Evolutionary conservation across 2,113 vertebrate species (phyloP).

Genomic region (Athene cunicularia): DNA sequence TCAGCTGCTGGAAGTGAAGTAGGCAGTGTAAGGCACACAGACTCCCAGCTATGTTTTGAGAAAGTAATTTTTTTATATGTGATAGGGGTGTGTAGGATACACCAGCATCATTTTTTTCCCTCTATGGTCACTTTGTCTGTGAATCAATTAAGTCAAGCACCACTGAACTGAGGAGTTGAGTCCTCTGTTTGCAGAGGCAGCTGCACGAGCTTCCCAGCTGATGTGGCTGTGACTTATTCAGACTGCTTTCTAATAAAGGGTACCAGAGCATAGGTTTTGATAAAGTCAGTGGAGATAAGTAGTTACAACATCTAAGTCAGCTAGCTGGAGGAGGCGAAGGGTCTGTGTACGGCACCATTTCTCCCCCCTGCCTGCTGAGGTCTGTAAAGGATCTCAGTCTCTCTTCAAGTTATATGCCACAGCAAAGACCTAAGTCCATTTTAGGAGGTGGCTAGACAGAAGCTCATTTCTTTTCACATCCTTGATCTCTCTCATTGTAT

Average conservation of each 20-base stretch:
- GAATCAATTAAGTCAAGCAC: not conserved
- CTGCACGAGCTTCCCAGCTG: not conserved
- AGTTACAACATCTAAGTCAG: not conserved
- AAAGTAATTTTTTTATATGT: not conserved
- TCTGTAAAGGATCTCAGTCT: not conserved
- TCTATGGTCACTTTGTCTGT: not conserved
- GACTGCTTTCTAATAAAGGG: not conserved
- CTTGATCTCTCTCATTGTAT: not conserved
- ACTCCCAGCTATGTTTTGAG: not conserved
- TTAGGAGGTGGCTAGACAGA: not conserved
- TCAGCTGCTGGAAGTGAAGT: not conserved
- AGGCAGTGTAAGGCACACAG: not conserved
- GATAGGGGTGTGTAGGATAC: not conserved
- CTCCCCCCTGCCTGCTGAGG: not conserved
- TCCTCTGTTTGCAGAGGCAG: not conserved
- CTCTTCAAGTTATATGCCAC: not conserved
- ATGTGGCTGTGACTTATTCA: not conserved
- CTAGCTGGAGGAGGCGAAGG: not conserved
- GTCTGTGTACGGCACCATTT: not conserved
- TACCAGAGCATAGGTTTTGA: not conserved
- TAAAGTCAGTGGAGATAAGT: not conserved
- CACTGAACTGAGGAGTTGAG: not conserved
- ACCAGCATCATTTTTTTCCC: not conserved
- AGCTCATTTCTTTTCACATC: not conserved
- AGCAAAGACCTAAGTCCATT: not conserved